A percentile compares a stretch with the other conserved stretches of the same genome.
Conservation (phyloP, 2,113 vertebrate species). For the Actenoides lindsayi region DNA sequence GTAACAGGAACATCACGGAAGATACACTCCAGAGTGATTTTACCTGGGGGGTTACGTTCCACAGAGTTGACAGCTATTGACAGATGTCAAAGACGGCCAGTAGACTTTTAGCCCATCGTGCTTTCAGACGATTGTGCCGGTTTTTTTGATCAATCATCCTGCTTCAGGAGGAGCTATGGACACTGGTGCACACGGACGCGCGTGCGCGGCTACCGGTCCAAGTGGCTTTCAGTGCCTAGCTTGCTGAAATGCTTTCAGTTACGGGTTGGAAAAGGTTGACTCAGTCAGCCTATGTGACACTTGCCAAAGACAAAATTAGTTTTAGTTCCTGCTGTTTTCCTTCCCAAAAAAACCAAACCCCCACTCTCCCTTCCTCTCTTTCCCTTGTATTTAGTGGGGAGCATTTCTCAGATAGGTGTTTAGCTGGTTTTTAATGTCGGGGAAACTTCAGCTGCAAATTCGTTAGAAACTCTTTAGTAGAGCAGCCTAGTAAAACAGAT, state of each 20-base stretch:
- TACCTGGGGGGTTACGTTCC: not conserved
- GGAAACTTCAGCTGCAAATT: constrained; percentile 78
- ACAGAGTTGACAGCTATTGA: not conserved
- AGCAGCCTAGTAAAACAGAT: constrained; percentile 79
- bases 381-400: constrained; percentile 22
- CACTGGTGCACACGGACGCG: not conserved
- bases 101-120: not conserved
- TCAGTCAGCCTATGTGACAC: constrained; percentile 10
- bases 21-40: not conserved
- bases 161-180: not conserved
- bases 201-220: not conserved
- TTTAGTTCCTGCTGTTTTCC: constrained; percentile 60
- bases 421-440: constrained; percentile 73
- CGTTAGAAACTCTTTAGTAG: constrained; percentile 74
- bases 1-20: not conserved
- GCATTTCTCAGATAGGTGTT: constrained; percentile 63
- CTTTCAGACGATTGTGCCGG: not conserved
- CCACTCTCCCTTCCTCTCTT: not conserved
- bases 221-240: constrained; percentile 49
- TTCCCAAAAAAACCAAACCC: constrained; percentile 51
- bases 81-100: not conserved
- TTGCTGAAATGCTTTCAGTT: constrained; percentile 73
- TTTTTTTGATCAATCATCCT: not conserved
- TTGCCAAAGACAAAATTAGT: constrained; percentile 76
- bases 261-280: constrained; percentile 65